A percentile compares a stretch with the other conserved stretches of the same genome.
phyloP scores from a whole-genome alignment of 2,113 vertebrate genomes.

The Dolichotis patagonum region DNA sequence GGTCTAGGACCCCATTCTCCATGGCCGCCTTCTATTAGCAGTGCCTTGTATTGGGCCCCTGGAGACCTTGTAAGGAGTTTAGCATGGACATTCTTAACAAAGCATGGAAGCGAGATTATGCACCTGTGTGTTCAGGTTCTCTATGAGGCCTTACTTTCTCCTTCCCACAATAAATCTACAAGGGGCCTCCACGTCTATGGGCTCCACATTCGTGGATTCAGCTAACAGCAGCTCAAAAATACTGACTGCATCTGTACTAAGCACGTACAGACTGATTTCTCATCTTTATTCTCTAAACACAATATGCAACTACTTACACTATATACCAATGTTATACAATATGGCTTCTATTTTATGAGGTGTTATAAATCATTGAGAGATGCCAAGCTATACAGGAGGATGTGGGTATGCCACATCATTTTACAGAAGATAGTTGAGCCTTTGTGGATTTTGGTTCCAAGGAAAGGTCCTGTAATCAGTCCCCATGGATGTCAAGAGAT shows the following conservation, averaged over 20 bases:
- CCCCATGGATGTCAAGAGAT: neutral
- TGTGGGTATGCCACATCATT: neutral
- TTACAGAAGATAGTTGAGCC: neutral
- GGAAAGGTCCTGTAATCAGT: neutral
- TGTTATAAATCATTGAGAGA: neutral
- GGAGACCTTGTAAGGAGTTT: neutral
- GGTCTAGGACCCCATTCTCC: neutral
- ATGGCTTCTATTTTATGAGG: neutral
- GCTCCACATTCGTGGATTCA: neutral
- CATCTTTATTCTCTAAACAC: neutral
- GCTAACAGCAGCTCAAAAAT: neutral
- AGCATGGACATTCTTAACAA: neutral
- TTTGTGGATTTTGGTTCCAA: neutral
- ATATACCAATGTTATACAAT: neutral
- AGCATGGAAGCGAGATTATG: neutral
- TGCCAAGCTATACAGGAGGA: neutral
- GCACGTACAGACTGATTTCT: too few relatives aligned
- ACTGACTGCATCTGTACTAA: neutral
- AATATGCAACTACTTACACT: neutral
- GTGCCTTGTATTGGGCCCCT: too few relatives aligned
- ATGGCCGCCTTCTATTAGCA: neutral
- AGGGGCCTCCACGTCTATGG: neutral
- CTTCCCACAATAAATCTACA: neutral
- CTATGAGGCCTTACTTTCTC: neutral
- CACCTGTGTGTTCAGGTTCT: neutral